Evolutionary conservation across 2,888 invertebrate genomes (phyloP), one percentile per base, ranked within the genome.

Genomic region (Cactoblastis cactorum): DNA sequence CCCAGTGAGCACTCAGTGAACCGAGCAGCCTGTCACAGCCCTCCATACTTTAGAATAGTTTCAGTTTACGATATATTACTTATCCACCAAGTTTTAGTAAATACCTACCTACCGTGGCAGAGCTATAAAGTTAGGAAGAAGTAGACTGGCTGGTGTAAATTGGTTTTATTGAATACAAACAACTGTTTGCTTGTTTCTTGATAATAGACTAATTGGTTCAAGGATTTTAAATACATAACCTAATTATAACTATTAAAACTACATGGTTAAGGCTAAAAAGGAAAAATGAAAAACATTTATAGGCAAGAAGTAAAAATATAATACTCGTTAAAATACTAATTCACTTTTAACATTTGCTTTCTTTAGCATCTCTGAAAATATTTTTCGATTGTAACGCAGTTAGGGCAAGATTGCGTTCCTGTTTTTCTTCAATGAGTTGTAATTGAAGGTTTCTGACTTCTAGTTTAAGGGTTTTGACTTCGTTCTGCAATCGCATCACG

Each of bases 401-500:
- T 51, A 89, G 75, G 76, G 88, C 87, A 74, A 88, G 81, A 68
- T 71, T 76, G 34, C 90, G 78, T 63, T 90, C 88, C 56, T 90
- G 89, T 74, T 92, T 91, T 76, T 95, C 95, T 58, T 94, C 93
- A 55, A 93, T 93, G 61, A 95, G 75, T 65, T 93, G 93, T 57
- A 90, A 83, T 53, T 91, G 90, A 52, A 93, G 74, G 59, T 90
- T 83, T 54, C 88, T 87, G 62, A 94, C 91, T 75, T 92, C 91
- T 57, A 84, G 71, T 73, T 92, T 92, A 59, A 95, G 80, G 52
- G 91, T 91, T 67, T 92, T 92, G 58, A 96, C 90, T 81, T 95
- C 94, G 71, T 93, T 94, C 74, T 94, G 94, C 65, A 96, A 80
- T 55, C 93, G 91, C 88, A 95, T 93, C 58, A 96, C 94, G 52